A percentile compares a stretch with the other conserved stretches of the same genome.
These are phyloP conservation scores for Gymnocheta viridis DNA, from an alignment of 2,888 invertebrate genomes.

Conservation along the genomic window DNA sequence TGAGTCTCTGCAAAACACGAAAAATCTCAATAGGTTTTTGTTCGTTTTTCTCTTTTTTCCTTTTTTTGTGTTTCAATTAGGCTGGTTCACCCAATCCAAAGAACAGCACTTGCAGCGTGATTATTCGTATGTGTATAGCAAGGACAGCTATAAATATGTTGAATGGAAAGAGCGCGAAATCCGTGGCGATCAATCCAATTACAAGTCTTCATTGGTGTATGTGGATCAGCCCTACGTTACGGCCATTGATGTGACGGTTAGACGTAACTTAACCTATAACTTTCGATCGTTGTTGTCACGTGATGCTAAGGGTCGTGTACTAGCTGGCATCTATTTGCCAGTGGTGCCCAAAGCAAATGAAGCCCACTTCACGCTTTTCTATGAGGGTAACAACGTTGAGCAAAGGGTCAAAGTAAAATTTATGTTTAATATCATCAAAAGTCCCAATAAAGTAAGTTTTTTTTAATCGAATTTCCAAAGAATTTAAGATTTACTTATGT, in stretches of 20 bases:
- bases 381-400: constrained; percentile 84
- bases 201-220: constrained; percentile 89
- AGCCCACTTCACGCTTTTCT: constrained; percentile 89
- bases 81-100: constrained; percentile 93
- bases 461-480: not conserved
- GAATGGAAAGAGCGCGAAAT: constrained; percentile 93
- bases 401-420: constrained; percentile 88
- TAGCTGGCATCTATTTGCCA: constrained; percentile 93
- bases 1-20: constrained; percentile 85
- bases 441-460: constrained; percentile 83
- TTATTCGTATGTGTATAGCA: constrained; percentile 90
- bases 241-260: constrained; percentile 92
- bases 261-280: constrained; percentile 93
- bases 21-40: not conserved
- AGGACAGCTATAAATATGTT: constrained; percentile 88
- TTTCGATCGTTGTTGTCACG: constrained; percentile 89
- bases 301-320: constrained; percentile 91
- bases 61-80: constrained; percentile 75
- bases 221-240: constrained; percentile 90
- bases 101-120: constrained; percentile 90
- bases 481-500: not conserved
- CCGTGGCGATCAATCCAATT: constrained; percentile 85
- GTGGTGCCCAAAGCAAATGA: constrained; percentile 86
- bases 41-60: not conserved
- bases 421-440: constrained; percentile 87